These are phyloP conservation scores for Mimumesa dahlbomi DNA, from an alignment of 2,888 invertebrate genomes.

Conservation along the genomic window DNA sequence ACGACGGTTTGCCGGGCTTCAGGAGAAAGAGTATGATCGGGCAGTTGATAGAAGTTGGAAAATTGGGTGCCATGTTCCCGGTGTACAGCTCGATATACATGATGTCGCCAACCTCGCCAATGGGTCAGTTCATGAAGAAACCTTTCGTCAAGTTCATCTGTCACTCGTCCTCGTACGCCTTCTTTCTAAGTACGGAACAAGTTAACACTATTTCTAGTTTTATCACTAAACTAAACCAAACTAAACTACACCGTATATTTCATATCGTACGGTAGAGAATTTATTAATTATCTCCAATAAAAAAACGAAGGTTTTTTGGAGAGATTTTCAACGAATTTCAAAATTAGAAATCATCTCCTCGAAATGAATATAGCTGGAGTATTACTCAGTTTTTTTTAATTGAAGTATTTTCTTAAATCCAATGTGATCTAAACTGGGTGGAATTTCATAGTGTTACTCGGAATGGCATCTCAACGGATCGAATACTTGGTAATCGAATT, in stretches of 20 bases:
- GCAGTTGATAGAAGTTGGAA: slow-evolving; percentile 92
- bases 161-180: slow-evolving; percentile 97
- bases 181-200: slow-evolving; percentile 92
- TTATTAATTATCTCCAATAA: no score
- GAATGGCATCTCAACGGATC: slow-evolving; percentile 95
- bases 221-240: no score
- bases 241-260: no score
- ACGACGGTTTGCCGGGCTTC: slow-evolving; percentile 98
- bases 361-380: no score
- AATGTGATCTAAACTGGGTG: no score
- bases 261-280: no score
- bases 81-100: slow-evolving; percentile 96
- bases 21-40: slow-evolving; percentile 94
- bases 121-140: slow-evolving; percentile 96
- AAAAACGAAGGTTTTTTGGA: no score
- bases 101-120: slow-evolving; percentile 92
- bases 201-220: no score
- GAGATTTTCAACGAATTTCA: no score
- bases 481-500: slow-evolving; percentile 91
- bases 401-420: no score
- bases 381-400: no score
- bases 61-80: slow-evolving; percentile 95
- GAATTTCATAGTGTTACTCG: slow-evolving; percentile 87
- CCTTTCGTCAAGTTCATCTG: slow-evolving; percentile 99
- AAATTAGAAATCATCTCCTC: no score